These are phyloP conservation scores for Muraenolepis orangiensis DNA, from an alignment of 2,797 vertebrate species.

Conservation along the genomic window DNA sequence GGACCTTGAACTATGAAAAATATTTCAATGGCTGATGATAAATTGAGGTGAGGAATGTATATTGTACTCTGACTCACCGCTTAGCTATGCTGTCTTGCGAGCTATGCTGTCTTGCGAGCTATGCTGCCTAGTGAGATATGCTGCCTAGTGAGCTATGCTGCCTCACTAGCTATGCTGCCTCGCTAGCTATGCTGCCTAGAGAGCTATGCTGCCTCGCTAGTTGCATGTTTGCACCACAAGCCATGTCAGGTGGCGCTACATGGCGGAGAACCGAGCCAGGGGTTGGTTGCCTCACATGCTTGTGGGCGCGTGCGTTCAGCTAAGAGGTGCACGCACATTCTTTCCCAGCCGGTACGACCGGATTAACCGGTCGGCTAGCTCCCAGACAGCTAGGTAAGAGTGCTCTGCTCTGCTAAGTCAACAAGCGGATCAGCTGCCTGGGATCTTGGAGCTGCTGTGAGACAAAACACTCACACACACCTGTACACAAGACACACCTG, in stretches of 20 bases:
- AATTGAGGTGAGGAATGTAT: constrained; percentile 58
- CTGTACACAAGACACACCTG: background rate
- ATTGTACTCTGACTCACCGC: constrained; percentile 58
- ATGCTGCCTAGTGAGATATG: no score
- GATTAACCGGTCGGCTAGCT: constrained; percentile 5
- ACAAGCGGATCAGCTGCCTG: background rate
- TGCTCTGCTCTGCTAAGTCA: no score
- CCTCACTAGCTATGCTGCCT: no score
- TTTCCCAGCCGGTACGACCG: constrained; percentile 1
- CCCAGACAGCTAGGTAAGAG: background rate
- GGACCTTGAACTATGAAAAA: constrained; percentile 48
- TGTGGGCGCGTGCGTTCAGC: background rate
- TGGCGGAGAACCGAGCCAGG: background rate
- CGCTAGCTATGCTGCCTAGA: no score
- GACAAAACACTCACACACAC: background rate
- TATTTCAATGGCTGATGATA: constrained; percentile 42
- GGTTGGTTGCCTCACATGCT: background rate
- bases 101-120: constrained; percentile 6
- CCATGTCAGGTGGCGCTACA: background rate
- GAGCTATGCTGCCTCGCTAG: background rate
- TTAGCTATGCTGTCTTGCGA: constrained; percentile 57
- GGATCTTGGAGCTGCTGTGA: background rate
- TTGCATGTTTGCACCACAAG: background rate
- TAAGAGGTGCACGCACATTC: background rate
- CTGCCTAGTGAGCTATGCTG: no score